These are phyloP conservation scores for Emmelina monodactyla DNA, from an alignment of 2,888 invertebrate genomes.

Conservation along the genomic window DNA sequence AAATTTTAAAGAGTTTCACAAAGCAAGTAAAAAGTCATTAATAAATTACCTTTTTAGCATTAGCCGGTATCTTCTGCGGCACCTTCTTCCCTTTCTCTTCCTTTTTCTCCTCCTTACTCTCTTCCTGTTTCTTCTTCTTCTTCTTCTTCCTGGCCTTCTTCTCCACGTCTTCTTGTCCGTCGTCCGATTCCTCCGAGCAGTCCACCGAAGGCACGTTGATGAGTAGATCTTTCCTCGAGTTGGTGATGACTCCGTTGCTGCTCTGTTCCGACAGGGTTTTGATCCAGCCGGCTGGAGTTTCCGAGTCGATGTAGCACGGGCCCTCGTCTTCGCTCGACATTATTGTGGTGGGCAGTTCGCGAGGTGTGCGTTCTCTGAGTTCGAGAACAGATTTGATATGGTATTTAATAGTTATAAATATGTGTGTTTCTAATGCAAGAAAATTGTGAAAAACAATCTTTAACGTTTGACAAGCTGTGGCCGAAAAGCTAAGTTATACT, in stretches of 20 bases:
- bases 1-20: too few species aligned
- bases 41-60: conserved; percentile 46
- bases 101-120: conserved; percentile 25
- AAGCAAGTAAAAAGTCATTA: too few species aligned
- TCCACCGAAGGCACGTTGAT: conserved; percentile 42
- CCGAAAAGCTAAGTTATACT: too few species aligned
- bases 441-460: background rate
- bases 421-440: background rate
- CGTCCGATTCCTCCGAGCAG: conserved; percentile 30
- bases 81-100: conserved; percentile 20
- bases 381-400: too few species aligned
- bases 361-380: conserved; percentile 60
- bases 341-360: conserved; percentile 59
- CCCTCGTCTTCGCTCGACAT: conserved; percentile 59
- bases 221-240: conserved; percentile 56
- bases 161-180: conserved; percentile 16
- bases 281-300: conserved; percentile 53
- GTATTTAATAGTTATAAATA: too few species aligned
- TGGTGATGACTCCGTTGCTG: conserved; percentile 39
- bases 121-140: conserved; percentile 28
- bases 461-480: background rate
- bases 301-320: conserved; percentile 51
- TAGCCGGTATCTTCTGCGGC: conserved; percentile 22
- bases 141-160: conserved; percentile 25
- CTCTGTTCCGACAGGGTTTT: conserved; percentile 47